Percentiles rank a stretch among this genome's conserved stretches.
phyloP scores from a whole-genome alignment of 2,888 invertebrate genomes.

The Papilio gigon region DNA sequence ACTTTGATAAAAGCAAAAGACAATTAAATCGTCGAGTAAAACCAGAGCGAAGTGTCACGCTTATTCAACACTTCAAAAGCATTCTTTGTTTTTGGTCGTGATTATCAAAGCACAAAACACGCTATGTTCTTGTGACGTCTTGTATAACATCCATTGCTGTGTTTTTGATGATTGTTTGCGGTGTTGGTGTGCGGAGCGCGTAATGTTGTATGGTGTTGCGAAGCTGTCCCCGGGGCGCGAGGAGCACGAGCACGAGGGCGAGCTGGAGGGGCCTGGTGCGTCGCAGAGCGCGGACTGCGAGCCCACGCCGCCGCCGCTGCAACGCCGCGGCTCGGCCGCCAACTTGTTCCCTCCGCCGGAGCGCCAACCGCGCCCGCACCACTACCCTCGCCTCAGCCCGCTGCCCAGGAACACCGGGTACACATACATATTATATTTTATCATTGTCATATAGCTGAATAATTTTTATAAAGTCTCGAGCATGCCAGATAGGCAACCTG shows the following conservation, averaged over 20 bases:
- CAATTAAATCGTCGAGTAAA: too few relatives aligned
- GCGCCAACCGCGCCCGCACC: conserved; percentile 75
- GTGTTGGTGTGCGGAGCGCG: background rate
- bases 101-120: background rate
- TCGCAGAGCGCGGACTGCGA: conserved; percentile 96
- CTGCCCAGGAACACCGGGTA: conserved; percentile 86
- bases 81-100: background rate
- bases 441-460: too few relatives aligned
- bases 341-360: conserved; percentile 92
- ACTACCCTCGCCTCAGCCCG: conserved; percentile 89
- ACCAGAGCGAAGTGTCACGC: background rate
- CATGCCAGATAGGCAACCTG: too few relatives aligned
- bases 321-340: conserved; percentile 91
- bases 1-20: too few relatives aligned
- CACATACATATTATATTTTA: too few relatives aligned
- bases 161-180: background rate
- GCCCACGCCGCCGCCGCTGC: conserved; percentile 93
- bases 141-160: background rate
- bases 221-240: conserved; percentile 93
- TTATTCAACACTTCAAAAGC: background rate
- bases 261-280: conserved; percentile 94
- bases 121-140: background rate
- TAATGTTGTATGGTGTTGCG: conserved; percentile 39
- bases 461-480: too few relatives aligned
- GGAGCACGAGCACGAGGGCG: conserved; percentile 86